phyloP scores from a whole-genome alignment of 2,888 invertebrate species.

The Lycophotia porphyrea region DNA sequence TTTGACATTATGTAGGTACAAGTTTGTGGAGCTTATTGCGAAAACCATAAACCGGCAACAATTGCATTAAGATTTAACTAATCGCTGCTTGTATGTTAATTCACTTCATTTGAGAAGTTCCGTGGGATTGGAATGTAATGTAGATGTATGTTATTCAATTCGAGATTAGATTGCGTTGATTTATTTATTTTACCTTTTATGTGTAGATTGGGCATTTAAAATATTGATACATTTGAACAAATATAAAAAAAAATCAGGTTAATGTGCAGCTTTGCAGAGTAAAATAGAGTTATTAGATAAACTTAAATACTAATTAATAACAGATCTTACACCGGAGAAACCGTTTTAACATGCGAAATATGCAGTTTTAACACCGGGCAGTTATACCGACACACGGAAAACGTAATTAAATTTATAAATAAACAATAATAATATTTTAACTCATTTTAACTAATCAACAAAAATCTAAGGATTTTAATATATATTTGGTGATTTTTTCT shows the following conservation, averaged over 20 bases:
- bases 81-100: conserved; percentile 65
- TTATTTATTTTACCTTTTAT: conserved; percentile 17
- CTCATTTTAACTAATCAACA: conserved; percentile 19
- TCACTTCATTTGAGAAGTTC: conserved; percentile 52
- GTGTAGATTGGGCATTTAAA: background rate
- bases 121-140: conserved; percentile 56
- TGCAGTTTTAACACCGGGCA: conserved; percentile 5
- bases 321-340: background rate
- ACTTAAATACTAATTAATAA: background rate
- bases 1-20: conserved; percentile 65
- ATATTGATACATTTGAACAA: background rate
- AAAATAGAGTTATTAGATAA: background rate
- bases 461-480: conserved; percentile 14
- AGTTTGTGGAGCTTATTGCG: conserved; percentile 56
- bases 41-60: conserved; percentile 51
- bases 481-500: conserved; percentile 28
- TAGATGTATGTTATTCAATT: conserved; percentile 38
- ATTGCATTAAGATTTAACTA: conserved; percentile 60
- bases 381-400: background rate
- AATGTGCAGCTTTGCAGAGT: background rate
- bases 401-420: conserved; percentile 20
- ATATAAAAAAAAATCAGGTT: background rate
- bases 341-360: conserved; percentile 1
- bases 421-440: conserved; percentile 10
- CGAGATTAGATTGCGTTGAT: conserved; percentile 35